phyloP scores from a whole-genome alignment of 1,140 invertebrate genomes.

The Scylla paramamosain region DNA sequence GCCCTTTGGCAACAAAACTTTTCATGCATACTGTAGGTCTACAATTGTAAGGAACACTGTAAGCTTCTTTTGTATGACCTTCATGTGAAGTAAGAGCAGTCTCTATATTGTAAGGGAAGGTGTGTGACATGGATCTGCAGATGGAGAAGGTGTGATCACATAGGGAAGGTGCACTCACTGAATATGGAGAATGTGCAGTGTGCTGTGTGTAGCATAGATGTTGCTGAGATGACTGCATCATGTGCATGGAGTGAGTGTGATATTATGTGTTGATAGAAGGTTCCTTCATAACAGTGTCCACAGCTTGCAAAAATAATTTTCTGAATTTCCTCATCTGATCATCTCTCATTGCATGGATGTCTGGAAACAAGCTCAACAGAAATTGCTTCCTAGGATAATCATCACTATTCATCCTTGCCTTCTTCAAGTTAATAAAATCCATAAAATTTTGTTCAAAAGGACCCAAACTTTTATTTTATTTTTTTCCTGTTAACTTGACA shows the following conservation, averaged over 20 bases:
- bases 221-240: conserved; percentile 35
- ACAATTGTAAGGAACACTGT: no score
- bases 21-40: no score
- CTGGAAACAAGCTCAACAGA: conserved; percentile 47
- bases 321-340: conserved; percentile 49
- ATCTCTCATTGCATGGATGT: conserved; percentile 43
- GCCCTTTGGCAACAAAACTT: no score
- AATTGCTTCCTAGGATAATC: conserved; percentile 51
- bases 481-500: not conserved
- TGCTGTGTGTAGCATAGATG: conserved; percentile 8
- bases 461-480: conserved; percentile 8
- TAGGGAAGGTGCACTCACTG: no score
- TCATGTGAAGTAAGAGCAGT: no score
- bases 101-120: no score
- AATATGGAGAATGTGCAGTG: no score
- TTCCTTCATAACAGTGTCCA: conserved; percentile 35
- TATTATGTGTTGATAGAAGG: conserved; percentile 31
- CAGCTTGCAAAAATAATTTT: conserved; percentile 53
- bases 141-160: no score
- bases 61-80: no score
- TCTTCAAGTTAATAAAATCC: conserved; percentile 36
- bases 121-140: no score
- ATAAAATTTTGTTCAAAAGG: conserved; percentile 35
- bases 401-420: conserved; percentile 49
- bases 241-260: conserved; percentile 14